A percentile compares a stretch with the other conserved stretches of the same genome.
These are phyloP conservation scores for Cryptoblepharus egeriae DNA, from an alignment of 2,797 vertebrate species.

Conservation along the genomic window DNA sequence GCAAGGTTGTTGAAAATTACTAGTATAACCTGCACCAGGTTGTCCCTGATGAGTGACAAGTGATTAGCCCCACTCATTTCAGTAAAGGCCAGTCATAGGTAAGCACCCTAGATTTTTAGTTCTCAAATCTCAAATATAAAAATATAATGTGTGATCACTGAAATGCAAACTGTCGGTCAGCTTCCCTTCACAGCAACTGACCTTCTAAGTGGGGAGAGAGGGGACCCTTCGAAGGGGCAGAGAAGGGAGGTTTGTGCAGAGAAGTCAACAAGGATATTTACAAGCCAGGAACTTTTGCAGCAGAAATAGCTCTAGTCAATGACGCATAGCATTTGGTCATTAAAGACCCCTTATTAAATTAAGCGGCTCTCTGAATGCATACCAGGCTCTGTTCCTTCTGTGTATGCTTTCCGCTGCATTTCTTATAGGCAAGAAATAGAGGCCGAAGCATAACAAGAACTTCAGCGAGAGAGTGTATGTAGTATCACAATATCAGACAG, in stretches of 20 bases:
- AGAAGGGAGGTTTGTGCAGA: slow-evolving; percentile 49
- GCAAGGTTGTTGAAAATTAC: no score
- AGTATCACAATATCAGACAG: no score
- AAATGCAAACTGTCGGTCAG: slow-evolving; percentile 56
- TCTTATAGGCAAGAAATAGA: no score
- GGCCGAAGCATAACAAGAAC: slow-evolving; percentile 59
- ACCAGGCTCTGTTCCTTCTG: slow-evolving; percentile 45
- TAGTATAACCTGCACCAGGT: background rate
- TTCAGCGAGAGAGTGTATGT: background rate
- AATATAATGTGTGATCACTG: slow-evolving; percentile 49
- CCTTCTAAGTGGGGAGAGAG: slow-evolving; percentile 55
- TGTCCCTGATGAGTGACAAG: background rate
- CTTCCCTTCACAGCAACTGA: slow-evolving; percentile 48
- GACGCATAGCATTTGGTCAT: slow-evolving; percentile 61
- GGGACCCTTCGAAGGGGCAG: slow-evolving; percentile 41
- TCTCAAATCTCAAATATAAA: no score
- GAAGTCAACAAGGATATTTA: slow-evolving; percentile 47
- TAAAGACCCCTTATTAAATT: slow-evolving; percentile 67
- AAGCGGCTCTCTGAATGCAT: slow-evolving; percentile 56
- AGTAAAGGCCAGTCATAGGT: no score
- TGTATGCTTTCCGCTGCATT: slow-evolving; percentile 54
- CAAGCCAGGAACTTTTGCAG: slow-evolving; percentile 52
- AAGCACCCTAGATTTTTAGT: no score
- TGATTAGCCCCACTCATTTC: no score
- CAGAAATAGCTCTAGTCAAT: slow-evolving; percentile 63